A percentile compares a stretch with the other conserved stretches of the same genome.
phyloP scores from a whole-genome alignment of 2,113 vertebrate genomes.

The Oryzias javanicus region DNA sequence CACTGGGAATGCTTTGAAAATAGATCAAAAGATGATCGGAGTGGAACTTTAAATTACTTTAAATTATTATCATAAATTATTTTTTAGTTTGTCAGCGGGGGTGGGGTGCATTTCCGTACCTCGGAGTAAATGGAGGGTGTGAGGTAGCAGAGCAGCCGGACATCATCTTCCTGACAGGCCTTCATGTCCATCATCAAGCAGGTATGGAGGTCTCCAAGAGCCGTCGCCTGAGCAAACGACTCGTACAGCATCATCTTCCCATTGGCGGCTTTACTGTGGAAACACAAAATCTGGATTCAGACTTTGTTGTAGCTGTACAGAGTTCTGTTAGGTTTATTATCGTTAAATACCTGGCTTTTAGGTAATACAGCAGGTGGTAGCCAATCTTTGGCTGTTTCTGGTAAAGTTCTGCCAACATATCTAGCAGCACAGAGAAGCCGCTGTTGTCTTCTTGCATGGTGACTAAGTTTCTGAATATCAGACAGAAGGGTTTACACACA shows the following conservation, averaged over 20 bases:
- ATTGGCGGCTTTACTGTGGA: slow-evolving; percentile 86
- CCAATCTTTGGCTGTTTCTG: slow-evolving; percentile 98
- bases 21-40: too few relatives aligned
- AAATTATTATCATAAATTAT: too few relatives aligned
- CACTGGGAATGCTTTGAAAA: too few relatives aligned
- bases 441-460: slow-evolving; percentile 98
- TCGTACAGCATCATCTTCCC: slow-evolving; percentile 97
- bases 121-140: slow-evolving; percentile 87
- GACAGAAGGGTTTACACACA: slow-evolving; percentile 91
- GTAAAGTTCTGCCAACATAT: slow-evolving; percentile 92
- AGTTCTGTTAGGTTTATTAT: background rate
- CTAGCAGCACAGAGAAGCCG: slow-evolving; percentile 90
- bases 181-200: slow-evolving; percentile 99
- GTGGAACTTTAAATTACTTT: too few relatives aligned
- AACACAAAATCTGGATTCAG: background rate
- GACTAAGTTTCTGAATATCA: slow-evolving; percentile 96
- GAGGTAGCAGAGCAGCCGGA: slow-evolving; percentile 93
- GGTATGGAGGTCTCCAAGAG: slow-evolving; percentile 93
- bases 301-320: background rate
- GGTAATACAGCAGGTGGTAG: slow-evolving; percentile 94
- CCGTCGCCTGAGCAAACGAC: slow-evolving; percentile 94
- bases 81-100: too few relatives aligned
- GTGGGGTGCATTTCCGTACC: slow-evolving; percentile 19
- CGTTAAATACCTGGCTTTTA: slow-evolving; percentile 85
- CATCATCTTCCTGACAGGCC: slow-evolving; percentile 94